Base-by-base conservation (phyloP, 2,797 vertebrate genomes). In the Tarsius wallacei region DNA sequence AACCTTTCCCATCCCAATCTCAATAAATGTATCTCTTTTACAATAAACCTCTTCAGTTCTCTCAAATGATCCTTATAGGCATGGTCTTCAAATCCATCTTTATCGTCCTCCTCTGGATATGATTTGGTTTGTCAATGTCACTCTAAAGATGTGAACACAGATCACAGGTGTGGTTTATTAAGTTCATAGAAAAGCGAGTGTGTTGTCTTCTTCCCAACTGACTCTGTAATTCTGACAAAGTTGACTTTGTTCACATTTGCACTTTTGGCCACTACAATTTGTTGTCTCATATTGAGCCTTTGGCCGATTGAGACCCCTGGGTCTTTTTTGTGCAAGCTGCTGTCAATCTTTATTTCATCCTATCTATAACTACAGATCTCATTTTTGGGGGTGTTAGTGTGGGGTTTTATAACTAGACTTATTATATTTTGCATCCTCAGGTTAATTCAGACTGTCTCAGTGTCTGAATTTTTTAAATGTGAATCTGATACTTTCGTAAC, bases 161-260 rank as follows among this genome's bases (percentile, higher is more conserved):
- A 13, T 8, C 22, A 1, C 17, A 47, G 8, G 7, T 6, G 6
- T 42, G 26, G 31, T 21, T 22, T 2, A 0, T 63, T 19, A 57
- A 2, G 2, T 5, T 9, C 24, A 0, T 0, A 59, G 76, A 55
- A 0, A 3, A 55, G 11, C 1, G 2, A 15, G 10, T 33, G 28
- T 16, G 2, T 2, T 3, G 8, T 15, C 17, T 70, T 64, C 21
- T 17, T 22, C n/a, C 12, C 31, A 28, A 88, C 1, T 4, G 17
- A 36, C 3, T 19, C 13, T 7, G 1, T 0, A 7, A 21, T 47
- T 33, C 6, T 22, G 7, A n/a, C 2, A 31, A n/a, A 0, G 1
- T 10, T 21, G 51, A 14, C 7, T 28, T 26, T 2, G 1, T 3
- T 59, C 16, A 2, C 2, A 10, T 31, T 28, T 21, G 1, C 2